These are phyloP conservation scores for Episyrphus balteatus DNA, from an alignment of 1,140 invertebrate genomes.

Conservation along the genomic window DNA sequence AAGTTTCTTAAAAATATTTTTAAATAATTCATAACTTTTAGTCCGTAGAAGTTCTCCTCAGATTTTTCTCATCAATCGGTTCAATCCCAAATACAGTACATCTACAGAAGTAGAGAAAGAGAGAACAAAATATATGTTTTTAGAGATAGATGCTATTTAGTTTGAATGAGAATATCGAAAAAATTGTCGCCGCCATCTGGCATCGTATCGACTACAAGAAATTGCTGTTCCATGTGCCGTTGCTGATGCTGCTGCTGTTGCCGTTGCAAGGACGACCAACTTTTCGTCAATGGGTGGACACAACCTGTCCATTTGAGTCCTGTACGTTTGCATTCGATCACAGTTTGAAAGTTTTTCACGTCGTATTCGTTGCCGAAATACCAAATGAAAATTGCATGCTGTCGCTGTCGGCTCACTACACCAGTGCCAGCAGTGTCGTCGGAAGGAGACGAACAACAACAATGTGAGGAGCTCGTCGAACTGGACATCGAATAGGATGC, in stretches of 20 bases:
- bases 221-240: neutral
- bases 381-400: constrained; percentile 2
- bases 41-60: too few relatives aligned
- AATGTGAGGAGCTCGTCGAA: too few relatives aligned
- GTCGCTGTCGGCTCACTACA: neutral
- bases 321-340: constrained; percentile 3
- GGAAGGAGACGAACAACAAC: neutral
- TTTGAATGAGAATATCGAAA: constrained; percentile 16
- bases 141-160: constrained; percentile 6
- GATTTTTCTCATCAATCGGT: too few relatives aligned
- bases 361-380: neutral
- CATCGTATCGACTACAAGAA: too few relatives aligned
- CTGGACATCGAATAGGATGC: too few relatives aligned
- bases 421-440: constrained; percentile 12
- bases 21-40: too few relatives aligned
- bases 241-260: constrained; percentile 1
- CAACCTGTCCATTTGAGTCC: neutral
- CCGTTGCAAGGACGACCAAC: neutral
- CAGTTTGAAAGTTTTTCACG: constrained; percentile 1
- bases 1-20: too few relatives aligned
- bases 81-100: too few relatives aligned
- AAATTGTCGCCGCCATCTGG: neutral
- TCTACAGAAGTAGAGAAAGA: too few relatives aligned
- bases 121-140: too few relatives aligned
- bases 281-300: neutral